These are phyloP conservation scores for Peromyscus californicus DNA, from an alignment of 2,113 vertebrate genomes.

Conservation along the genomic window DNA sequence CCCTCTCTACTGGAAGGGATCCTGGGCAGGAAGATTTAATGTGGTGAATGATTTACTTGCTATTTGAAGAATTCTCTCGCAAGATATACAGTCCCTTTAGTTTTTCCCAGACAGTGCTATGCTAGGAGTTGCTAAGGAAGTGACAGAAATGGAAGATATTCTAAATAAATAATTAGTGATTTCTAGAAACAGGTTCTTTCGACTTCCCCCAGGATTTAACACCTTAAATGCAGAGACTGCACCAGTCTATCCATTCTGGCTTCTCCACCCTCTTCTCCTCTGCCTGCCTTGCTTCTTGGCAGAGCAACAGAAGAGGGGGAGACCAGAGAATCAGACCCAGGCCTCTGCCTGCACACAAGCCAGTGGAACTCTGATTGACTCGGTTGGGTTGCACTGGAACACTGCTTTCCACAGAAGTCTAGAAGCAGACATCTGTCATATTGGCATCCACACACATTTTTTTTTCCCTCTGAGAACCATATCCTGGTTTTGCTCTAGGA, in stretches of 20 bases:
- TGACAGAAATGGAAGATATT: slow-evolving; percentile 60
- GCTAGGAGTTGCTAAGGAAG: slow-evolving; percentile 70
- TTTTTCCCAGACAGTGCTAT: slow-evolving; percentile 65
- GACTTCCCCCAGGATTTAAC: neutral
- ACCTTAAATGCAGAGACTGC: neutral
- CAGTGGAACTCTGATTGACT: neutral
- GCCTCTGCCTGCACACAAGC: neutral
- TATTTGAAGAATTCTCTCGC: slow-evolving; percentile 69
- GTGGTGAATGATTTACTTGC: slow-evolving; percentile 59
- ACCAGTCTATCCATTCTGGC: neutral
- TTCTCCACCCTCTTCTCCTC: neutral
- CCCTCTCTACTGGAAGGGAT: slow-evolving; percentile 46
- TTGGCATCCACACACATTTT: slow-evolving; percentile 43
- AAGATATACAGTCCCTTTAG: slow-evolving; percentile 65
- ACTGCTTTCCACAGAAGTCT: slow-evolving; percentile 41
- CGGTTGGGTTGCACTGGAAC: neutral
- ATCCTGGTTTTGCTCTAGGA: neutral
- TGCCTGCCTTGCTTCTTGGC: neutral
- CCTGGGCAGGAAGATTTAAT: slow-evolving; percentile 60
- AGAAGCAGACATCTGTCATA: slow-evolving; percentile 70
- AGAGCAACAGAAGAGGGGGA: neutral
- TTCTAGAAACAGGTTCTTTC: slow-evolving; percentile 28
- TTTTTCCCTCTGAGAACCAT: slow-evolving; percentile 6
- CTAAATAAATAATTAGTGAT: slow-evolving; percentile 75
- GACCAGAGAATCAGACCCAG: neutral